Conservation (phyloP, 2,888 invertebrate species). For the Heliothis peltigera region DNA sequence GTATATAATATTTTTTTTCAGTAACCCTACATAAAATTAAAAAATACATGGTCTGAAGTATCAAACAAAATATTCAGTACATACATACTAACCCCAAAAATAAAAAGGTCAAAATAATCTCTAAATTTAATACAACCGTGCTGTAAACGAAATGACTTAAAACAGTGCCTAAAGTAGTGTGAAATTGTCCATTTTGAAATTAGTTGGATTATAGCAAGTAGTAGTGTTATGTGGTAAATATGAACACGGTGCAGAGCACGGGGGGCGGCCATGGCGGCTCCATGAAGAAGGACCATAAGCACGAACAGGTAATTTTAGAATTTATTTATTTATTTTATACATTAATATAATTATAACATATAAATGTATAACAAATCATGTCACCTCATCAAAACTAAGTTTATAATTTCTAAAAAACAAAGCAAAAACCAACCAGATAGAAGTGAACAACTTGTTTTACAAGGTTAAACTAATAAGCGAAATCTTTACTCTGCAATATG, state of each 20-base stretch:
- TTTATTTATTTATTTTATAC: too few relatives aligned
- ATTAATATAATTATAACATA: too few relatives aligned
- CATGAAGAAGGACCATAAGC: constrained; percentile 90
- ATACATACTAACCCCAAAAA: constrained; percentile 2
- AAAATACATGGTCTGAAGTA: neutral
- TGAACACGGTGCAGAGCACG: constrained; percentile 92
- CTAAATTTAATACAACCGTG: constrained; percentile 56
- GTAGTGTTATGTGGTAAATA: constrained; percentile 68
- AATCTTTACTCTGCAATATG: too few relatives aligned
- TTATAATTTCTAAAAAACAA: too few relatives aligned
- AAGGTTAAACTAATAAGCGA: too few relatives aligned
- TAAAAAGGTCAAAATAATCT: neutral
- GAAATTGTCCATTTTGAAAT: constrained; percentile 79
- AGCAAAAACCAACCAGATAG: too few relatives aligned
- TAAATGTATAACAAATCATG: too few relatives aligned
- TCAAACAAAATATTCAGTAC: too few relatives aligned
- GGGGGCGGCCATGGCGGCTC: constrained; percentile 90
- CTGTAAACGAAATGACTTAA: constrained; percentile 71
- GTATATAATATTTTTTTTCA: too few relatives aligned
- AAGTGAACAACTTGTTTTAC: too few relatives aligned
- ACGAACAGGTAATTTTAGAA: constrained; percentile 84
- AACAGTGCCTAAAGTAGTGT: constrained; percentile 81
- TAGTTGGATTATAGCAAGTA: constrained; percentile 61
- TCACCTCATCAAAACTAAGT: too few relatives aligned
- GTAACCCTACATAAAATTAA: neutral